These are phyloP conservation scores for Coleophora deauratella DNA, from an alignment of 2,888 invertebrate genomes.

Conservation along the genomic window DNA sequence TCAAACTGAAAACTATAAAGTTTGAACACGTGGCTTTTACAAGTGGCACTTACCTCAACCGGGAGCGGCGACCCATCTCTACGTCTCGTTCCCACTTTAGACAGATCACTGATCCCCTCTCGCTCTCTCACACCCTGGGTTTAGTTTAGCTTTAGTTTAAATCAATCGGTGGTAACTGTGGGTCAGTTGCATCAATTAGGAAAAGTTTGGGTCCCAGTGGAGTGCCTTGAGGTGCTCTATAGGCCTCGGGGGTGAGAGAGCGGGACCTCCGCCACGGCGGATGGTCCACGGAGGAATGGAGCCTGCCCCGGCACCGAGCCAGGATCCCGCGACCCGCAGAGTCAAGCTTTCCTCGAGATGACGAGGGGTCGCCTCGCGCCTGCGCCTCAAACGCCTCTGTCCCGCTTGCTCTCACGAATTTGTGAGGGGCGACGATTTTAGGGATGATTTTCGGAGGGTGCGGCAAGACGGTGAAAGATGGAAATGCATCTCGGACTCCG, in stretches of 20 bases:
- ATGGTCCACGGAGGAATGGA: constrained; percentile 68
- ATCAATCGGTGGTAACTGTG: not conserved
- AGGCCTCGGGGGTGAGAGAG: constrained; percentile 53
- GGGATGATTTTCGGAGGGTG: constrained; percentile 70
- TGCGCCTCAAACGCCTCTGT: constrained; percentile 40
- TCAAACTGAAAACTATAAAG: constrained; percentile 37
- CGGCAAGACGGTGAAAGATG: constrained; percentile 70
- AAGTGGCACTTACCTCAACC: constrained; percentile 65
- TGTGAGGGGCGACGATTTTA: constrained; percentile 45
- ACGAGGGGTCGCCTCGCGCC: constrained; percentile 66
- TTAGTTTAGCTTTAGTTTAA: constrained; percentile 11
- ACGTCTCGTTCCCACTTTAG: constrained; percentile 70
- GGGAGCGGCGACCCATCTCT: constrained; percentile 57
- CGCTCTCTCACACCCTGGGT: constrained; percentile 66
- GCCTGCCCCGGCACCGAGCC: constrained; percentile 53
- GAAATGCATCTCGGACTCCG: constrained; percentile 71
- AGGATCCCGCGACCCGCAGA: constrained; percentile 57
- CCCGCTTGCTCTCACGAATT: constrained; percentile 36
- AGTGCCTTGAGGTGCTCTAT: constrained; percentile 29
- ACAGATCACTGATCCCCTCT: constrained; percentile 38
- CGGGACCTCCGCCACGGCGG: constrained; percentile 68
- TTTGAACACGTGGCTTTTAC: constrained; percentile 60
- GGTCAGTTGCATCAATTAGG: constrained; percentile 7
- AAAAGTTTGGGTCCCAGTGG: constrained; percentile 16
- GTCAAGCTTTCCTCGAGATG: constrained; percentile 57